These are phyloP conservation scores for Hecatera dysodea DNA, from an alignment of 2,888 invertebrate genomes.

Conservation along the genomic window DNA sequence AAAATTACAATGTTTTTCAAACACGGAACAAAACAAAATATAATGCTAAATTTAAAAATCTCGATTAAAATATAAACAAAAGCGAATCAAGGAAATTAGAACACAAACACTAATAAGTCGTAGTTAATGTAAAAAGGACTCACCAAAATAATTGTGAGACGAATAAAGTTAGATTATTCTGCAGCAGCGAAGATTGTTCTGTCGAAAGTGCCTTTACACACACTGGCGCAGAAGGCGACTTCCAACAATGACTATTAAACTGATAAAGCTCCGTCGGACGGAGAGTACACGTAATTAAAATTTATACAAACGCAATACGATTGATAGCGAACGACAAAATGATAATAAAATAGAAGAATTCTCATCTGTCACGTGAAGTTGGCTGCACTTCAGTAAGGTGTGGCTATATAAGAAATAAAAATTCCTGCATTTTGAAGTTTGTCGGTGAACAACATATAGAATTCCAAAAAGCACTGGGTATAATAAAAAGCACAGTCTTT, in stretches of 20 bases:
- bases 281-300: conserved; percentile 68
- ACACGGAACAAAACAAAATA: conserved; percentile 3
- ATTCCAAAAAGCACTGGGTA: neutral
- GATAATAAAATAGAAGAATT: conserved; percentile 73
- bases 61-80: conserved; percentile 24
- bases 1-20: neutral
- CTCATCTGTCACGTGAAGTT: conserved; percentile 79
- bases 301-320: conserved; percentile 75
- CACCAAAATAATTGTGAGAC: conserved; percentile 71
- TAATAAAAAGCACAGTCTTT: neutral
- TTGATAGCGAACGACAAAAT: conserved; percentile 73
- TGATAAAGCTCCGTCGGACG: conserved; percentile 75
- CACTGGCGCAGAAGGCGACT: conserved; percentile 90
- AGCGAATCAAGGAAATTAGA: conserved; percentile 12
- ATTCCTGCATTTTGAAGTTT: conserved; percentile 56
- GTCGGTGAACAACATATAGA: neutral
- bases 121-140: conserved; percentile 64
- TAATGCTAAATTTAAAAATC: neutral
- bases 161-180: conserved; percentile 52
- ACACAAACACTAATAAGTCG: conserved; percentile 31
- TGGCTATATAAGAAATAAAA: conserved; percentile 63
- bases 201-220: conserved; percentile 89
- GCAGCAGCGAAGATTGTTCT: conserved; percentile 63
- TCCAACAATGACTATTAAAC: conserved; percentile 78
- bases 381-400: conserved; percentile 65